Evolutionary conservation across 2,797 vertebrate species (phyloP), one percentile per base, ranked within the genome.

Genomic region (Pseudopleuronectes americanus): DNA sequence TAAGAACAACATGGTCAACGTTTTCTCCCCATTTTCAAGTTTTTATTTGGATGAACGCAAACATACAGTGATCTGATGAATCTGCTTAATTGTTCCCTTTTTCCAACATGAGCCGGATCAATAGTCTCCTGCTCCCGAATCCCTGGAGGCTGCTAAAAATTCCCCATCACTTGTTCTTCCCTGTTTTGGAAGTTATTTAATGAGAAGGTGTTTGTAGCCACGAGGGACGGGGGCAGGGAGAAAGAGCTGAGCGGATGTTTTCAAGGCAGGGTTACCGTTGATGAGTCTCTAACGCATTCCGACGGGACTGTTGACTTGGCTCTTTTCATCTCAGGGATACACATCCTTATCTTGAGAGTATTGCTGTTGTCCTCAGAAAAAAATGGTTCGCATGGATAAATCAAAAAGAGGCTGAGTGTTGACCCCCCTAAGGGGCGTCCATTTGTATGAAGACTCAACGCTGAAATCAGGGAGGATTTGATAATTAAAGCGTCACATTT

Each of bases 191-290:
- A 85, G 81, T 74, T 80, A 65, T 92, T 92, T 92, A 93, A 93
- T 92, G 90, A 94, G 89, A 87, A 83, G 60, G 51, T 74, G 81
- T 89, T 45, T 45, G 65, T 19, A 8, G 69, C 85, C 90, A 90
- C 85, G 24, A 84, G 93, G 87, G 89, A 87, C 64, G 76, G 75
- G 76, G 12, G 61, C 58, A 62, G 72, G 81, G 81, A 61, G 48
- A 93, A 93, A 93, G 64, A 87, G 93, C 93, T 93, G 93, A 94
- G 86, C 68, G 59, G 83, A 90, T 89, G 81, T 79, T 94, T 94
- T 87, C 78, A 81, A 87, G 87, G 77, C 67, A 43, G 74, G 47
- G 64, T 74, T 41, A 86, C 89, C 83, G 49, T 81, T 92, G 86
- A 92, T 84, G 81, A 88, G 91, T 89, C 90, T 89, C 86, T 90